Percentiles rank a stretch among this genome's conserved stretches.
These are phyloP conservation scores for Eueides isabella DNA, from an alignment of 1,140 invertebrate genomes.

Conservation along the genomic window DNA sequence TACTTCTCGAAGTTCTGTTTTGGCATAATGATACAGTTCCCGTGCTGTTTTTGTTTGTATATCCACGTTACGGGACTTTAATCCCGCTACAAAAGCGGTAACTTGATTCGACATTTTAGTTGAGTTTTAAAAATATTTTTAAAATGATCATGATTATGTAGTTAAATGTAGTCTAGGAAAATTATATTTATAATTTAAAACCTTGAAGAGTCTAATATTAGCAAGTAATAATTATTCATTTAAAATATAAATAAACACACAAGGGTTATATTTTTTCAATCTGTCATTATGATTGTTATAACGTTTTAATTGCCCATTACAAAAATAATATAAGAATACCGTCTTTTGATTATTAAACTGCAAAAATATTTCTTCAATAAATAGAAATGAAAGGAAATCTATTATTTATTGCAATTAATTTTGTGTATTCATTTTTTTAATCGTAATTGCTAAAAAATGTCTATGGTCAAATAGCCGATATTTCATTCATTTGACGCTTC, in stretches of 20 bases:
- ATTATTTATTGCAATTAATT: neutral
- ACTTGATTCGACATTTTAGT: conserved; percentile 82
- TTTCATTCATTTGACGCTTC: conserved; percentile 73
- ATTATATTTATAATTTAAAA: neutral
- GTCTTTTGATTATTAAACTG: neutral
- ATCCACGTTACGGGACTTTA: conserved; percentile 95
- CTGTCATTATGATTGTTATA: neutral
- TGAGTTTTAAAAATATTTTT: conserved; percentile 14
- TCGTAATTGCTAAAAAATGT: conserved; percentile 26
- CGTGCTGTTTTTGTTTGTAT: conserved; percentile 91
- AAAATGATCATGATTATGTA: neutral
- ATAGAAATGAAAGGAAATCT: neutral
- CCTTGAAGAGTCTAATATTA: neutral
- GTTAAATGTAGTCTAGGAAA: neutral
- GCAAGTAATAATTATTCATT: neutral
- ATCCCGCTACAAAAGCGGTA: conserved; percentile 90
- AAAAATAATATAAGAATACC: neutral
- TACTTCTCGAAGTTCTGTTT: conserved; percentile 95
- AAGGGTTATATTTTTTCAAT: conserved; percentile 21
- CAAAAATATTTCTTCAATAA: too few species aligned
- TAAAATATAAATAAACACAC: conserved; percentile 20
- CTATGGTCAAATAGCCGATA: conserved; percentile 64
- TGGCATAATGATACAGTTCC: conserved; percentile 95
- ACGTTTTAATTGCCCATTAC: neutral
- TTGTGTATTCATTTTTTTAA: neutral